phyloP scores from a whole-genome alignment of 2,797 vertebrate species.

The Manis pentadactyla region DNA sequence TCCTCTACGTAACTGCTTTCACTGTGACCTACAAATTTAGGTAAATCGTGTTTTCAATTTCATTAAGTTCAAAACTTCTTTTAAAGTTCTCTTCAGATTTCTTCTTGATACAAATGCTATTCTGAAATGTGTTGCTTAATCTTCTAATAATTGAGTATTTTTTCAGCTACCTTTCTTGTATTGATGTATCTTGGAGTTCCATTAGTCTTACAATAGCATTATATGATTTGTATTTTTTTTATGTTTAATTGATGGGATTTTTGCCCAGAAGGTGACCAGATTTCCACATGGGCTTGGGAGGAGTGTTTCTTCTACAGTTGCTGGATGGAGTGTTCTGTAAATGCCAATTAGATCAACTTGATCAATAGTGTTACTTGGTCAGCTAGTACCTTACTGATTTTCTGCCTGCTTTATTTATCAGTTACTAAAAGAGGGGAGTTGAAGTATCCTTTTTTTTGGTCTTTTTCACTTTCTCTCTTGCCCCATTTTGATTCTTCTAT shows the following conservation, averaged over 20 bases:
- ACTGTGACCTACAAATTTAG: background rate
- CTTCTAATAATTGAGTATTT: background rate
- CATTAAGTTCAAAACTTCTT: background rate
- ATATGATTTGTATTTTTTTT: background rate
- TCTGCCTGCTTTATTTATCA: background rate
- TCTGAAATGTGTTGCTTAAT: background rate
- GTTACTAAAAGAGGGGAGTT: background rate
- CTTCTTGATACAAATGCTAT: background rate
- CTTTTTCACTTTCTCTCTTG: too few relatives aligned
- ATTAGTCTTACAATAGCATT: background rate
- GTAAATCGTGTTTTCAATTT: background rate
- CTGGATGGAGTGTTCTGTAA: background rate
- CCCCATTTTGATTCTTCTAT: too few relatives aligned
- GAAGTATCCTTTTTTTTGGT: too few relatives aligned
- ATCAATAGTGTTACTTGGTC: too few relatives aligned
- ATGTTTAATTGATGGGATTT: background rate
- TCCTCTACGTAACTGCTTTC: background rate
- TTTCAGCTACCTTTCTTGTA: background rate
- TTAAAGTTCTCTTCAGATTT: background rate
- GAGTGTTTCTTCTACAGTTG: background rate
- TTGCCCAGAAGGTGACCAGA: too few relatives aligned
- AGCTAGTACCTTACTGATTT: background rate
- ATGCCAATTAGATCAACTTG: background rate
- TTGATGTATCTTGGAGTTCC: background rate
- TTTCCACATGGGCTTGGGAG: background rate